phyloP scores from a whole-genome alignment of 2,797 vertebrate species.

The Microchirus variegatus region DNA sequence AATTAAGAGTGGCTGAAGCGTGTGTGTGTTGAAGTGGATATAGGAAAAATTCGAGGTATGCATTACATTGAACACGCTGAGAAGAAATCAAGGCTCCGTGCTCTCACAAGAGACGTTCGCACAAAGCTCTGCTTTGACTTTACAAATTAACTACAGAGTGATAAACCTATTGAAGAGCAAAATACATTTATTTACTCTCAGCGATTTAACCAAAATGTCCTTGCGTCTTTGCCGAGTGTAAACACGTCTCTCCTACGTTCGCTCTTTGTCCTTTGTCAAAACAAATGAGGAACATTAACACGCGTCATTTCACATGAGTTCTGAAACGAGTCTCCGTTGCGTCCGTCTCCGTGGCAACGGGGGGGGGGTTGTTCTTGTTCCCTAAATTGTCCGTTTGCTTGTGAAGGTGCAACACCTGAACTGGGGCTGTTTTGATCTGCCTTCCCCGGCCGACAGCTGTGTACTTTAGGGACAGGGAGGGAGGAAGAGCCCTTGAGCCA shows the following conservation, averaged over 20 bases:
- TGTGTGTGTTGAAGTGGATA: not conserved
- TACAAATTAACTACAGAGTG: constrained; percentile 12
- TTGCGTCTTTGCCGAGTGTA: constrained; percentile 8
- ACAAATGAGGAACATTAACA: constrained; percentile 44
- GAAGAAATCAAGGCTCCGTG: constrained; percentile 9
- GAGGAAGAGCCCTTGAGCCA: constrained; percentile 72
- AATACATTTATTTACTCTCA: constrained; percentile 10
- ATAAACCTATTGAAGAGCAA: constrained; percentile 7
- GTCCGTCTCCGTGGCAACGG: constrained; percentile 54
- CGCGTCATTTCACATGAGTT: constrained; percentile 46
- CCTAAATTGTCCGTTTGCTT: constrained; percentile 41
- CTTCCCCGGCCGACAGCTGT: constrained; percentile 61
- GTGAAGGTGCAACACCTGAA: constrained; percentile 74
- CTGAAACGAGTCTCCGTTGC: constrained; percentile 47
- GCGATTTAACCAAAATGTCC: constrained; percentile 10
- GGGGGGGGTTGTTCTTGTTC: constrained; percentile 48
- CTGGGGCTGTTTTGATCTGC: constrained; percentile 63
- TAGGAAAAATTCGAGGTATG: not conserved
- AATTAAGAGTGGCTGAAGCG: constrained; percentile 10
- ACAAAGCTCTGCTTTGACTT: constrained; percentile 16
- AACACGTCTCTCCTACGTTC: not conserved
- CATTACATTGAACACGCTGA: constrained; percentile 1
- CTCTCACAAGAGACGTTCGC: not conserved
- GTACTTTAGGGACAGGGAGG: constrained; percentile 63
- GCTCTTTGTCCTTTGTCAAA: constrained; percentile 13